phyloP scores from a whole-genome alignment of 2,797 vertebrate genomes.

The Manis pentadactyla region DNA sequence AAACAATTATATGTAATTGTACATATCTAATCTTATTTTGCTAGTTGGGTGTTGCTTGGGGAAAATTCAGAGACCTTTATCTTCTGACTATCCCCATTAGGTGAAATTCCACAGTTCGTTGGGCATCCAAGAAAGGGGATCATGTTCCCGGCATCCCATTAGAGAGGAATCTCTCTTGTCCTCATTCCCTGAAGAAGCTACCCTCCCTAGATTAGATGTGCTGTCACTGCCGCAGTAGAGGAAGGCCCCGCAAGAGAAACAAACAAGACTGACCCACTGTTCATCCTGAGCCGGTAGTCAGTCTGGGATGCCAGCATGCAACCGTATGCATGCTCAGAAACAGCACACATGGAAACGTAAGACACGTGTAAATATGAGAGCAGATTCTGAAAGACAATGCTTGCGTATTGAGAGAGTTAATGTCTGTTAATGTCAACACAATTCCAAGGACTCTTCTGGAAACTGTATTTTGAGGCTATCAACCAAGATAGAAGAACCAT shows the following conservation, averaged over 20 bases:
- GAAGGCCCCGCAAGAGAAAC: not conserved
- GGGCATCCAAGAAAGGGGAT: not conserved
- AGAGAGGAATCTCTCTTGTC: too few relatives aligned
- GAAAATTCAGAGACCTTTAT: not conserved
- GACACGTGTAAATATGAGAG: too few relatives aligned
- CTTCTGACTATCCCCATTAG: not conserved
- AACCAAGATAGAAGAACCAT: not conserved
- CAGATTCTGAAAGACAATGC: not conserved
- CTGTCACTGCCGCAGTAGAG: not conserved
- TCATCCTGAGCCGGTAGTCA: not conserved
- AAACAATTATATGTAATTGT: not conserved
- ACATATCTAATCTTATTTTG: not conserved
- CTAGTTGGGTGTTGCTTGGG: not conserved
- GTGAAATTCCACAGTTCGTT: not conserved
- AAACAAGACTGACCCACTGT: too few relatives aligned
- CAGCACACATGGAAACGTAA: too few relatives aligned
- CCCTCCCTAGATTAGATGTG: not conserved
- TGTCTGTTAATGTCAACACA: not conserved
- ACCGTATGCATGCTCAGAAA: not conserved
- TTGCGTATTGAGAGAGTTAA: too few relatives aligned
- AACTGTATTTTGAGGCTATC: not conserved
- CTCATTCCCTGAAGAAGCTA: not conserved
- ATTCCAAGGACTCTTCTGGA: not conserved
- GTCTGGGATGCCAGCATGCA: too few relatives aligned
- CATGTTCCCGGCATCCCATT: not conserved